Evolutionary conservation across 2,888 invertebrate species (phyloP), one percentile per base, ranked within the genome.

Genomic region (Scaptomyza flava): DNA sequence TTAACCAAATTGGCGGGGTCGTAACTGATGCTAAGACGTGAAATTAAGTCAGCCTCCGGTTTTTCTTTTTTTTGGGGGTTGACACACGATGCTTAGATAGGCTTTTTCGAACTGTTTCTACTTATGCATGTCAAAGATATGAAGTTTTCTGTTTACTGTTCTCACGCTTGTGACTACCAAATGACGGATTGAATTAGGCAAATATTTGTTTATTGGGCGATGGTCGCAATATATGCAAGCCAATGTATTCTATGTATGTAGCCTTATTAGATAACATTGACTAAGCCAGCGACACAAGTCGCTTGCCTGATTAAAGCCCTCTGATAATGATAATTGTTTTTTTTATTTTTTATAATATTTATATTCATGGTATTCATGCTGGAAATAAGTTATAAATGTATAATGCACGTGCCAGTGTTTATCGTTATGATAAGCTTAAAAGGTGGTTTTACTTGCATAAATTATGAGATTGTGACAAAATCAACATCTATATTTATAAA

Each of bases 141-240:
- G 64, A 77, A 69, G 50, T 65, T 77, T 58, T 59, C 82, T 91
- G 91, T 91, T 91, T 91, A 89, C 91, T 89, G 83, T 91, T 91
- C 91, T 91, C 91, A 91, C 91, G 91, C 91, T 89, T 90, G 91
- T 91, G 91, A 91, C 91, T 91, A 91, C 91, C 90, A 91, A 91
- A 91, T 91, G 90, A 91, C 91, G 91, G 91, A 91, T 91, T 91
- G 91, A 90, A 91, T 89, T 89, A 87, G 88, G 87, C 85, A 91
- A 91, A 91, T 91, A 89, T 91, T 91, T 90, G 87, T 68, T 77
- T 77, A 84, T 72, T 69, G 87, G 82, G 82, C 89, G 82, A 84
- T 73, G 81, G 69, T 81, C 79, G 61, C 52, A 48, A 47, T 56
- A 52, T 30, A 61, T 41, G 31, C 41, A 45, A 50, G 62, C 46